Percentiles rank a stretch among this genome's conserved stretches.
Evolutionary conservation across 2,888 invertebrate genomes (phyloP).

Genomic region (Taenaris catops): DNA sequence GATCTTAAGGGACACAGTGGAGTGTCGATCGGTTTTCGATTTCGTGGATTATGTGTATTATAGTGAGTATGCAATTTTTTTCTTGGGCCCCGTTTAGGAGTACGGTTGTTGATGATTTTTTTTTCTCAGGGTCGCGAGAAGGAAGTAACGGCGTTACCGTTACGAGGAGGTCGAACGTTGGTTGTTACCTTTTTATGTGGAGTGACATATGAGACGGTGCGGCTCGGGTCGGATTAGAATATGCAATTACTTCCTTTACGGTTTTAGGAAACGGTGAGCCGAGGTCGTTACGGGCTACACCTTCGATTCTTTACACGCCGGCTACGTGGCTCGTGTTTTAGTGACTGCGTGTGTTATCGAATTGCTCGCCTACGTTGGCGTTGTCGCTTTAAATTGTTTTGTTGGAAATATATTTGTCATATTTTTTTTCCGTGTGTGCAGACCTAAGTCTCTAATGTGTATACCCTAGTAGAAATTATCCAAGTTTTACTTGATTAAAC

Average conservation of each 20-base stretch:
- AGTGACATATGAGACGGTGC: slow-evolving; percentile 74
- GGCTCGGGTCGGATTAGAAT: slow-evolving; percentile 68
- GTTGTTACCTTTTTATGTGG: slow-evolving; percentile 51
- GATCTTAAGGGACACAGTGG: slow-evolving; percentile 35
- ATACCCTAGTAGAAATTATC: too few species aligned
- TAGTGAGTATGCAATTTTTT: slow-evolving; percentile 71
- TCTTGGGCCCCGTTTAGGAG: slow-evolving; percentile 44
- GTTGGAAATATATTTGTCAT: not conserved
- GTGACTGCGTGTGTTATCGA: too few species aligned
- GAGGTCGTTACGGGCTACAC: slow-evolving; percentile 26
- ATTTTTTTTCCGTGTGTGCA: not conserved
- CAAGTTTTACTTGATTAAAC: too few species aligned
- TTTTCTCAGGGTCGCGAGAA: slow-evolving; percentile 61
- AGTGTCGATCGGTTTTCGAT: slow-evolving; percentile 34
- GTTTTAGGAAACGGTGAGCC: slow-evolving; percentile 65
- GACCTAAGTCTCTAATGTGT: too few species aligned
- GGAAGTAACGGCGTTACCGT: slow-evolving; percentile 61
- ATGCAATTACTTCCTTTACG: slow-evolving; percentile 80
- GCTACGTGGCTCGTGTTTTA: slow-evolving; percentile 13
- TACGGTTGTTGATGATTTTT: slow-evolving; percentile 59
- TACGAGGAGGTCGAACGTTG: slow-evolving; percentile 47
- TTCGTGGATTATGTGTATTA: too few species aligned
- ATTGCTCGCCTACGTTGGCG: too few species aligned
- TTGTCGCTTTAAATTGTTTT: too few species aligned
- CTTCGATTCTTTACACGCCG: slow-evolving; percentile 16